phyloP scores from a whole-genome alignment of 2,113 vertebrate species.

The Pipa parva region DNA sequence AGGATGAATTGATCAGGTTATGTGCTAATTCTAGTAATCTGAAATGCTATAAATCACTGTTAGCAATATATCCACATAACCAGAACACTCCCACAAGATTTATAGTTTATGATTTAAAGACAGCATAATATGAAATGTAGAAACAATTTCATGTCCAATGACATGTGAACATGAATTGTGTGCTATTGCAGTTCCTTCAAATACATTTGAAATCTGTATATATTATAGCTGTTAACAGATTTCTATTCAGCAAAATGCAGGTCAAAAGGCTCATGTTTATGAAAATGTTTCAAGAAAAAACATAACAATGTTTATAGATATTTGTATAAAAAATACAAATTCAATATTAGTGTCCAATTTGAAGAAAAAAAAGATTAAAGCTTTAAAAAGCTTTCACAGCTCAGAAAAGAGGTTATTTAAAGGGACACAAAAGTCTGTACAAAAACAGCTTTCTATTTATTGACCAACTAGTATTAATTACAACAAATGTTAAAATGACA shows the following conservation, averaged over 20 bases:
- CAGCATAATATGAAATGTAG: constrained; percentile 68
- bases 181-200: constrained; percentile 59
- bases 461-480: no score
- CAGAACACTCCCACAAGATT: constrained; percentile 61
- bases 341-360: no score
- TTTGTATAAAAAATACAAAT: no score
- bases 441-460: no score
- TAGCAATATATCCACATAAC: constrained; percentile 63
- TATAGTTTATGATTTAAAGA: constrained; percentile 61
- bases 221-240: constrained; percentile 66
- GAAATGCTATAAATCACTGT: constrained; percentile 63
- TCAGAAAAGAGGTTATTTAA: no score
- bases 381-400: no score
- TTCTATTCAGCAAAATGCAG: constrained; percentile 61
- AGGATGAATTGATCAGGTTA: constrained; percentile 57
- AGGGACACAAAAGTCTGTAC: no score
- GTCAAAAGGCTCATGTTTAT: constrained; percentile 51
- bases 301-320: no score
- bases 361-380: no score
- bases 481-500: no score
- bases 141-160: constrained; percentile 68
- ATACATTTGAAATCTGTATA: constrained; percentile 70
- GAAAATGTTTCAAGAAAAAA: no score
- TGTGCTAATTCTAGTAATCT: constrained; percentile 67
- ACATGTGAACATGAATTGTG: constrained; percentile 63